Percentiles rank a stretch among this genome's conserved stretches.
phyloP scores from a whole-genome alignment of 2,797 vertebrate genomes.

The Poeciliopsis infans region DNA sequence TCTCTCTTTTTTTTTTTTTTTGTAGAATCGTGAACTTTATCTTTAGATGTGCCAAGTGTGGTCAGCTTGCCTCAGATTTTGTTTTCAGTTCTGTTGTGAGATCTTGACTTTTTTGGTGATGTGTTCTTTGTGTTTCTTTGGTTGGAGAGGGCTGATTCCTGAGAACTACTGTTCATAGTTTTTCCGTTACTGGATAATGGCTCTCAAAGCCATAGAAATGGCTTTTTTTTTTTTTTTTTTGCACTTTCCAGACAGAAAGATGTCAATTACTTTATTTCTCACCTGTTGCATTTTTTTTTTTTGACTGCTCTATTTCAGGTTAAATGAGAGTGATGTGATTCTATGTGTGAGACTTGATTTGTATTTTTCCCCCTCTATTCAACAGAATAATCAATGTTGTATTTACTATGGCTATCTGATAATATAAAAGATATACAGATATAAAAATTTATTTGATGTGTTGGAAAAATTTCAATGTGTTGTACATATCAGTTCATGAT shows the following conservation, averaged over 20 bases:
- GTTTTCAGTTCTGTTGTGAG: background rate
- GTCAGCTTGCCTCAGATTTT: background rate
- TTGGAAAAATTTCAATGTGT: background rate
- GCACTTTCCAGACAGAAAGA: background rate
- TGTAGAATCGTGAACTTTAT: background rate
- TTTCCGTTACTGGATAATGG: background rate
- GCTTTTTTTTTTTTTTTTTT: background rate
- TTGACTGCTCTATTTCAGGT: background rate
- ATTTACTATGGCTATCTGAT: background rate
- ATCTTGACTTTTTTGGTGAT: background rate
- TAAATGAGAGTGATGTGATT: background rate
- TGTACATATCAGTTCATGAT: background rate
- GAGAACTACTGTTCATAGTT: background rate
- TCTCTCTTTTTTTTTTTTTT: too few relatives aligned
- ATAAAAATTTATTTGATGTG: background rate
- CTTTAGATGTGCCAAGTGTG: background rate
- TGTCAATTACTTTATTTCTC: background rate
- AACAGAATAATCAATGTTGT: background rate
- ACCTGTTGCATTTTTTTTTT: background rate
- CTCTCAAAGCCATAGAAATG: background rate
- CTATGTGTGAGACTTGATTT: background rate
- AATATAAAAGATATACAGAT: background rate
- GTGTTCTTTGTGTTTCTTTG: background rate
- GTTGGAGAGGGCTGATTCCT: background rate
- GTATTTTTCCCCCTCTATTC: background rate